Base-by-base conservation (phyloP, 2,797 vertebrate genomes). In the Betta splendens region DNA sequence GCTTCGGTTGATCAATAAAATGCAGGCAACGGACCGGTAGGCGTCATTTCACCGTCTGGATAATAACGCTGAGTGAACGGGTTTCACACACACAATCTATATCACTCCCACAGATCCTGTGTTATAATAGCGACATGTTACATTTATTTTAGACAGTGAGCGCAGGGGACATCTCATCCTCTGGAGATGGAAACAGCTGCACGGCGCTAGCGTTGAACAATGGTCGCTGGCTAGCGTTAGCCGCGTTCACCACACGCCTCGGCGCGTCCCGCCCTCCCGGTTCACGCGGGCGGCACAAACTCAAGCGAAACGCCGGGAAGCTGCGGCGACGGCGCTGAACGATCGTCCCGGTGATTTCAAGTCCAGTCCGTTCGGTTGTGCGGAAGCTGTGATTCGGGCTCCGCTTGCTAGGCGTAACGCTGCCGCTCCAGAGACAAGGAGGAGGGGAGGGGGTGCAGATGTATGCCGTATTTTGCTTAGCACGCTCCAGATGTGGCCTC, bases 191-290 rank as follows among this genome's bases (percentile, higher is more conserved):
- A 28, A 64, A 43, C 48, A 63, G 40, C 59, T 50, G 48, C 61
- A 37, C 61, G 4, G 25, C 44, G 67, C 42, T 43, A 53, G 38
- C 49, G 49, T 67, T 56, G 66, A 76, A 87, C 83, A 87, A 85
- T 79, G 76, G 83, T 54, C 3, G 48, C 48, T 25, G 38, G 81
- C 81, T 81, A 74, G 31, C 33, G 50, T 43, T 83, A 83, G 74
- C 79, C 21, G 5, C 5, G 10, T 48, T 49, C 29, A 31, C 11
- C 53, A 75, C 53, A 26, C 42, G 51, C 49, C 65, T 32, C 17
- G 11, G 15, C 9, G 31, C 16, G 46, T 9, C 13, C 11, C 32
- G 51, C 28, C 36, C 22, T 8, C 7, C 25, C 2, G 12, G 2
- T 15, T 26, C 4, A 33, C 51, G 23, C n/a, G 11, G 18, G 3